Base-by-base conservation (phyloP, 2,888 invertebrate genomes). In the Leptura quadrifasciata region DNA sequence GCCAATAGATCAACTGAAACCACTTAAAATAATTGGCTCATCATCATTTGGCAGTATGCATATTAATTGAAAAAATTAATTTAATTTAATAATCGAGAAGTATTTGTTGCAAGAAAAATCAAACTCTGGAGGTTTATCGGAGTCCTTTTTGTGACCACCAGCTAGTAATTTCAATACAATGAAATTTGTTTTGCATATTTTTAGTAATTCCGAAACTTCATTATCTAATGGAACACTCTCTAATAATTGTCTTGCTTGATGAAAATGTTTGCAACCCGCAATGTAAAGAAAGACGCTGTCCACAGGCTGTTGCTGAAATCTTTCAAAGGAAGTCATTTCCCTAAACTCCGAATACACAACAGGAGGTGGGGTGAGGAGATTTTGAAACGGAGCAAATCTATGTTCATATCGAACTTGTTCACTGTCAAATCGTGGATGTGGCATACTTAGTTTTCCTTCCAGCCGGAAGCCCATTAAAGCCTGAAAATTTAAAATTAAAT, bases 401-500 rank as follows among this genome's bases (percentile, higher is more conserved):
- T 98, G 98, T 87, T 97, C 96, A 89, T 98, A 99, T 55, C 98
- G 94, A 4, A 98, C 97, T 85, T 96, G 94, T 88, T 98, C 97
- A 86, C 94, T 96, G 89, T 98, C 98, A 89, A 98, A 98, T 88
- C 96, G 95, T 5, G 95, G 93, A 86, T 95, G 93, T 0, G 98
- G 98, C 87, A 95, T 93, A 0, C 93, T 92, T 82, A 98, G 92
- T 89, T 97, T 97, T 73, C 95, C 95, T 87, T 97, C 97, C 87
- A 96, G 92, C 81, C 95, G 94, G 86, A 98, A 94, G 1, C 96
- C 98, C 71, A 96, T 93, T 85, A 98, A 91, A n/a, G 97, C 97
- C 95, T 96, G 64, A 85, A 89, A 39, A 69, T 73, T 35, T 47
- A 15, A 21, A 64, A 4, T 20, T 17, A 15, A 55, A 72, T 72